phyloP scores from a whole-genome alignment of 2,113 vertebrate genomes.

The Peromyscus polionotus region DNA sequence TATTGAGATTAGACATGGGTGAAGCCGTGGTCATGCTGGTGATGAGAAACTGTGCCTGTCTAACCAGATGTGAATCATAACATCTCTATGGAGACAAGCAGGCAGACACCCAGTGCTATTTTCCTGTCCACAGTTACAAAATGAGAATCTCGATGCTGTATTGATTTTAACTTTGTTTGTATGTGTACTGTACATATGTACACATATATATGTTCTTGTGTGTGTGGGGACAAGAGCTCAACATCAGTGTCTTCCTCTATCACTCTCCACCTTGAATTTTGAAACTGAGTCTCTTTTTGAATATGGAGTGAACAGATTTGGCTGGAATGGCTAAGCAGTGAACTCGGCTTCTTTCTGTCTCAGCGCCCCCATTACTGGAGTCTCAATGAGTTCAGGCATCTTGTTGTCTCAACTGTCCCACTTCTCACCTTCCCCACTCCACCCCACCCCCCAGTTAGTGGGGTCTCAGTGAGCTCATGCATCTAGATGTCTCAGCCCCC shows the following conservation, averaged over 20 bases:
- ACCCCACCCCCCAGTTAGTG: background rate
- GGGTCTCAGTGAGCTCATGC: background rate
- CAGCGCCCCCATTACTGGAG: background rate
- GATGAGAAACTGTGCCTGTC: constrained; percentile 55
- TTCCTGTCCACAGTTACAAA: constrained; percentile 46
- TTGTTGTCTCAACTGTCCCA: no score
- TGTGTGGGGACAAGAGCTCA: background rate
- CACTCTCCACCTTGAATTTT: background rate
- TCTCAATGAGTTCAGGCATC: background rate
- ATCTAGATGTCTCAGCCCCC: background rate
- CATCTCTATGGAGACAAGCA: constrained; percentile 62
- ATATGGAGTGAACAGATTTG: background rate
- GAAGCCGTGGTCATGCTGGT: constrained; percentile 56
- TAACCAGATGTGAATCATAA: constrained; percentile 74
- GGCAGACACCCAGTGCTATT: constrained; percentile 52
- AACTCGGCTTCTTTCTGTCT: background rate
- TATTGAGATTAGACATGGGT: constrained; percentile 68
- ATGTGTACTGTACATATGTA: no score
- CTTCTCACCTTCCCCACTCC: background rate
- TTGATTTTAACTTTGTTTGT: constrained; percentile 60
- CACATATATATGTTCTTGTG: no score
- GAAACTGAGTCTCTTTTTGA: background rate
- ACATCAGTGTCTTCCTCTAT: background rate
- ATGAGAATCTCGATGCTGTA: constrained; percentile 46
- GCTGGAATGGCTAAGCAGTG: background rate